phyloP scores from a whole-genome alignment of 1,140 invertebrate genomes.

The Aphis craccivora region DNA sequence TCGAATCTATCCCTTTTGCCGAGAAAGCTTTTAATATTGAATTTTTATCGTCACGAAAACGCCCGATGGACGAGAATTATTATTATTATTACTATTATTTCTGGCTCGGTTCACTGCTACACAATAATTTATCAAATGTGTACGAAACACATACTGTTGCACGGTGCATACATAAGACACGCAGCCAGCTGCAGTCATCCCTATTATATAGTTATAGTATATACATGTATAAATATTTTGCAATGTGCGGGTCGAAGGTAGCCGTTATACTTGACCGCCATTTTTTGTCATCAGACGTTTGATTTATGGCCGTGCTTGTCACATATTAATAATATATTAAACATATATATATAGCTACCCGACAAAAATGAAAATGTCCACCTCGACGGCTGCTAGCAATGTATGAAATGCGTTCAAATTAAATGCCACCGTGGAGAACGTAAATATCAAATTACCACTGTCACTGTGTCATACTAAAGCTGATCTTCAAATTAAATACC shows the following conservation, averaged over 20 bases:
- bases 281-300: constrained; percentile 6
- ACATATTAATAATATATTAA: background rate
- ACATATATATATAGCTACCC: background rate
- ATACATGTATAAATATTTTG: background rate
- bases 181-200: background rate
- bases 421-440: background rate
- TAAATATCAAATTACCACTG: background rate
- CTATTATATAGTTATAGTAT: background rate
- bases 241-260: background rate
- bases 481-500: background rate
- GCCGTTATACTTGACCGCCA: background rate
- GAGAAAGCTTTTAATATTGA: constrained; percentile 1
- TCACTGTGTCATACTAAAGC: background rate
- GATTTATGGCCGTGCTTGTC: background rate
- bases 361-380: background rate
- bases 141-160: background rate
- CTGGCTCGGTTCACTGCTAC: background rate
- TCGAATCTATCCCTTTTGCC: background rate
- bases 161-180: background rate
- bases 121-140: background rate
- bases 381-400: background rate
- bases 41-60: constrained; percentile 1
- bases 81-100: background rate
- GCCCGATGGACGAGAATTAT: background rate
- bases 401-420: background rate